Conservation (phyloP, 2,888 invertebrate species). For the Gibbula magus region DNA sequence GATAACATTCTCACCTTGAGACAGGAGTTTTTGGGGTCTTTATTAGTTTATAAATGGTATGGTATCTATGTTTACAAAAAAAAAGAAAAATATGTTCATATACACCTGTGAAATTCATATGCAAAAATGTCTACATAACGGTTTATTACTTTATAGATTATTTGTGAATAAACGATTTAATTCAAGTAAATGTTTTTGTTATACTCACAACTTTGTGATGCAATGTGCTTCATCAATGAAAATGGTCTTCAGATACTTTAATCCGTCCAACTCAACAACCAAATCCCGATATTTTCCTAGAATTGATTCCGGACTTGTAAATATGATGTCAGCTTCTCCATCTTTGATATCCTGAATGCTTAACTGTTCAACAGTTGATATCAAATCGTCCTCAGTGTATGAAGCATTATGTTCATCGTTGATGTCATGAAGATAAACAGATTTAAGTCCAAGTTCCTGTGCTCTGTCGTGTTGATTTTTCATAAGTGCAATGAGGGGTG, state of each 20-base stretch:
- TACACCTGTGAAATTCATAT: too few species aligned
- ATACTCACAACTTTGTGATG: neutral
- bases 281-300: neutral
- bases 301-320: neutral
- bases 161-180: too few species aligned
- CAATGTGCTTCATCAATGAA: neutral
- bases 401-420: neutral
- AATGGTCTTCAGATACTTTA: neutral
- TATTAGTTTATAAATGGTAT: too few species aligned
- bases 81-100: neutral
- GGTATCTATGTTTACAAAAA: too few species aligned
- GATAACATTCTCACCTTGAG: too few species aligned
- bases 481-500: constrained; percentile 2
- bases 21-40: too few species aligned
- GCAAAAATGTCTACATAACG: too few species aligned
- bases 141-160: too few species aligned
- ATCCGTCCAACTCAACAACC: neutral
- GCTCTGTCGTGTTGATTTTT: neutral
- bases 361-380: neutral
- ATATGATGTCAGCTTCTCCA: neutral
- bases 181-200: too few species aligned
- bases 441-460: neutral
- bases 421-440: neutral
- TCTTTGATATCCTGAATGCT: neutral
- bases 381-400: neutral